Percentiles rank a stretch among this genome's conserved stretches.
These are phyloP conservation scores for Caradrina clavipalpis DNA, from an alignment of 2,888 invertebrate species.

Conservation along the genomic window DNA sequence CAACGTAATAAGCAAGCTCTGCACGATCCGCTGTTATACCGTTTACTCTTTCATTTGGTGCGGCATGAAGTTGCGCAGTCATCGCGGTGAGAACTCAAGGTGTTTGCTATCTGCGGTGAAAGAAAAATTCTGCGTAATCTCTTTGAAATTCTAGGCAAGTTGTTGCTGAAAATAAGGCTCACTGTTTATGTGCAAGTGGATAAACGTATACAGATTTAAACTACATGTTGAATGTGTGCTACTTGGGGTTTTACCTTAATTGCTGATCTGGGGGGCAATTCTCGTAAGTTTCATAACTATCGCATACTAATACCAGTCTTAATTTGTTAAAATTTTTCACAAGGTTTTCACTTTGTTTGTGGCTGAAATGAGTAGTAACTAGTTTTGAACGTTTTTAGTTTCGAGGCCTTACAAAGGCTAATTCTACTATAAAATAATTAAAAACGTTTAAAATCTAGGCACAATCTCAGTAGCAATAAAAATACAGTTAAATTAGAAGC, in stretches of 20 bases:
- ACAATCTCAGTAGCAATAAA: too few species aligned
- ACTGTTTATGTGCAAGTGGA: neutral
- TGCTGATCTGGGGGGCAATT: neutral
- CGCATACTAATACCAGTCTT: too few species aligned
- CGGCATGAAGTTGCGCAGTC: slow-evolving; percentile 49
- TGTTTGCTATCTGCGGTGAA: slow-evolving; percentile 25
- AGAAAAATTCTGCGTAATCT: slow-evolving; percentile 20
- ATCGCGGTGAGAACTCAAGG: slow-evolving; percentile 43
- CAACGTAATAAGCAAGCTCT: slow-evolving; percentile 51
- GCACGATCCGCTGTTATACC: slow-evolving; percentile 45
- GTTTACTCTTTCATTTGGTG: slow-evolving; percentile 56
- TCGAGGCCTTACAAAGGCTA: too few species aligned
- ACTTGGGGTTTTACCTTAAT: neutral
- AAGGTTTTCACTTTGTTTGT: too few species aligned
- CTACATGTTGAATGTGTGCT: slow-evolving; percentile 5
- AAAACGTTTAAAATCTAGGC: too few species aligned
- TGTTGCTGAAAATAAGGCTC: slow-evolving; percentile 12
- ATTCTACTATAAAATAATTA: too few species aligned
- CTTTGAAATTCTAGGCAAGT: slow-evolving; percentile 20
- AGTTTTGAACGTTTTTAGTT: too few species aligned
- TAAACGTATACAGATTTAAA: slow-evolving; percentile 15
- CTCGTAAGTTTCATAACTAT: too few species aligned
- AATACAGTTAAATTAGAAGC: too few species aligned
- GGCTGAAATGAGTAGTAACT: too few species aligned
- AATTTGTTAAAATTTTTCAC: too few species aligned